These are phyloP conservation scores for Panulirus ornatus DNA, from an alignment of 1,140 invertebrate species.

Conservation along the genomic window DNA sequence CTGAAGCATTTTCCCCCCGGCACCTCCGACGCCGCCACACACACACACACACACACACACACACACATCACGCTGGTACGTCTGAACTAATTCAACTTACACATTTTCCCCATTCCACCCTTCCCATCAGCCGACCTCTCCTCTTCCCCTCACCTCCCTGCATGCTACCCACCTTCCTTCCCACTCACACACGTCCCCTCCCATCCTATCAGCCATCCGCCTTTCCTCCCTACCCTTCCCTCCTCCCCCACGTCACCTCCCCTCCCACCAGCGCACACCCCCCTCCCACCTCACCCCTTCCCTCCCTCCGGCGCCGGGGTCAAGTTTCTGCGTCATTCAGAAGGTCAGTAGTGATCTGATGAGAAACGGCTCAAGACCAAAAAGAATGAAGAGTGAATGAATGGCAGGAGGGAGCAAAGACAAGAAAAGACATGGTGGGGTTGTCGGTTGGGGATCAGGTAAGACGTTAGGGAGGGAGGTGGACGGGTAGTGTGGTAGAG, in stretches of 20 bases:
- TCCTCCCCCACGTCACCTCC: background rate
- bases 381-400: background rate
- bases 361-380: constrained; percentile 5
- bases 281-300: background rate
- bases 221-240: background rate
- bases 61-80: too few species aligned
- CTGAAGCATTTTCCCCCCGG: too few species aligned
- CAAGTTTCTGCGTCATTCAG: constrained; percentile 12
- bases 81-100: too few species aligned
- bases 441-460: background rate
- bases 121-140: too few species aligned
- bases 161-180: too few species aligned
- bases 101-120: too few species aligned
- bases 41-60: background rate
- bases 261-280: too few species aligned
- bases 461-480: background rate
- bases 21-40: background rate
- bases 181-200: too few species aligned
- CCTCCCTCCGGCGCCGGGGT: background rate
- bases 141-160: too few species aligned
- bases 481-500: background rate
- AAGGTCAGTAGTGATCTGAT: constrained; percentile 45
- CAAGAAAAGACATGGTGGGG: background rate
- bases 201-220: background rate
- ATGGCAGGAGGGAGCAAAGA: background rate